Base-by-base conservation (phyloP, 2,113 vertebrate genomes). In the Orycteropus afer region DNA sequence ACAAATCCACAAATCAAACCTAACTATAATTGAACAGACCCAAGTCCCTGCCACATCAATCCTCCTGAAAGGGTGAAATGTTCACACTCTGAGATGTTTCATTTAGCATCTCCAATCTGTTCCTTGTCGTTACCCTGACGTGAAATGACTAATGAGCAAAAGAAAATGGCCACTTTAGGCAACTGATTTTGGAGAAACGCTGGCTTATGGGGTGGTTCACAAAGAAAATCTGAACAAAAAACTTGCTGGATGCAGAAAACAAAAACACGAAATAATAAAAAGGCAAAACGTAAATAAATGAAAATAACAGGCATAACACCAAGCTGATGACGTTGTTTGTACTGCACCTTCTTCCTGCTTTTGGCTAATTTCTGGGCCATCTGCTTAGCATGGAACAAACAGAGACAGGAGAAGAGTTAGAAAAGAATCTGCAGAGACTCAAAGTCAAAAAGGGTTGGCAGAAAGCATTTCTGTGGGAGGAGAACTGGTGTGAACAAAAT, bases 281-380 rank as follows among this genome's bases (percentile, higher is more conserved):
- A 97, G 94, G 95, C 94, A 95, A 96, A 97, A 98, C 84, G 47
- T 90, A 97, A 97, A 96, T 88, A 98, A 98, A 97, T 97, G 98
- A 98, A 97, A 98, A 95, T 77, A 98, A 98, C 98, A 98, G 98
- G 97, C 98, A 98, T 97, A 98, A 99, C 97, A 98, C 95, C 98
- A 98, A 98, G 98, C 98, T 98, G 97, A 98, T 99, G 98, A 98
- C 97, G 97, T 98, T 97, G 97, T 98, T 97, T 97, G 98, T 99
- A 99, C 99, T 99, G 99, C 99, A 99, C 99, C 99, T 99, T 99
- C 99, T 99, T 99, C 98, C 98, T 99, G 99, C 98, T 99, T 99
- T 99, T 99, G 98, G 99, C 99, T 99, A 99, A 99, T 99, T 99
- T 99, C 99, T 99, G 99, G 98, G 99, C 99, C 99, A 99, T 99